Conservation (phyloP, 2,113 vertebrate species). For the Oceanites oceanicus region DNA sequence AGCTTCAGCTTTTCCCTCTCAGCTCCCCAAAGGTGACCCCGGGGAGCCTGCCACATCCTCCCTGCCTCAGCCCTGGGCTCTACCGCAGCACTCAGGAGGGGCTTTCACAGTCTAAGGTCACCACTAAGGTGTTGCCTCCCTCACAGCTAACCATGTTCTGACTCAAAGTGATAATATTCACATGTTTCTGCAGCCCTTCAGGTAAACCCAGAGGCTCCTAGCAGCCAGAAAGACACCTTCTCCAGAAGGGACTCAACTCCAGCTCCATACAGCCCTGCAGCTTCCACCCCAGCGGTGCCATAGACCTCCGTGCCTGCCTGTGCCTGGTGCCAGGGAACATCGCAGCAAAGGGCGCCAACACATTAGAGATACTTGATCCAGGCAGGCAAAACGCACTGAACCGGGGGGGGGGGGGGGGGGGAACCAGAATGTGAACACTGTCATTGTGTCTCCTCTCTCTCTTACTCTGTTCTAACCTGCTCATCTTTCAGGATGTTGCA, state of each 20-base stretch:
- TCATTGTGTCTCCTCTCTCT: not conserved
- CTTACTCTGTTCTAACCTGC: not conserved
- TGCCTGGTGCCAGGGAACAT: not conserved
- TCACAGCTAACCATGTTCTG: not conserved
- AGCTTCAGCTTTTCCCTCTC: not conserved
- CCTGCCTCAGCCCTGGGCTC: not conserved
- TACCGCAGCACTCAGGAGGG: not conserved
- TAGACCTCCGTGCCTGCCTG: not conserved
- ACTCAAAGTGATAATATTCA: not conserved
- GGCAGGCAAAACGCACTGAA: not conserved
- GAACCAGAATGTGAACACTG: not conserved
- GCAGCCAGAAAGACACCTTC: not conserved
- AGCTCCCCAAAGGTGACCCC: rapidly evolving
- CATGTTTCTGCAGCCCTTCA: not conserved
- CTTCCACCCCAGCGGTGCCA: not conserved
- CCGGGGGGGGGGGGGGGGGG: not conserved
- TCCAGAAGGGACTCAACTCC: not conserved
- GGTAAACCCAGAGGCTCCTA: not conserved
- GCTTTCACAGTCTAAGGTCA: not conserved
- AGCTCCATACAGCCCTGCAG: not conserved
- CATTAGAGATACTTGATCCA: not conserved
- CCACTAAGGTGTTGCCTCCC: not conserved
- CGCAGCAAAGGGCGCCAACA: not conserved
- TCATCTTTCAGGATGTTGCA: constrained; percentile 44
- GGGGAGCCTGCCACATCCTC: not conserved